Evolutionary conservation across 2,113 vertebrate genomes (phyloP), one percentile per base, ranked within the genome.

Genomic region (Gobio gobio): DNA sequence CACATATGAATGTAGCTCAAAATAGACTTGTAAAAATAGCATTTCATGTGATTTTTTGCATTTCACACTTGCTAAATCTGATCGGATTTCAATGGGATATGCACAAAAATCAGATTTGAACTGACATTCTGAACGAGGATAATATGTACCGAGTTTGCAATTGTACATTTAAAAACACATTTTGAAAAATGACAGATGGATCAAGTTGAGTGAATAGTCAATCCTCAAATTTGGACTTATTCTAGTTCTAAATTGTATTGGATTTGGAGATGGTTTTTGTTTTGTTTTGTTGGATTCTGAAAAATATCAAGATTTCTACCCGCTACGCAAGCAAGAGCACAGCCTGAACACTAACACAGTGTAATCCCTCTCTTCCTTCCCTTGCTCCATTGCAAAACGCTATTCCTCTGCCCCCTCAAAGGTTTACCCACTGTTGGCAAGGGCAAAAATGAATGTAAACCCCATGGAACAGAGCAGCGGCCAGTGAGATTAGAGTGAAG

Each of bases 401-500:
- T 26, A 36, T 47, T 54, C 12, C 26, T 63, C 86, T 63, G 26
- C 43, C n/a, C 66, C 70, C 61, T 66, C 68, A 66, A 70, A 58
- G 81, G 81, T 83, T 83, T 45, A 64, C 86, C 59, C 54, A 87
- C 82, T 43, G 61, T 45, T 73, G 77, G 64, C 82, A 79, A 85
- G 56, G 75, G 58, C 66, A 85, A 78, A 83, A 81, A 47, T 33
- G 49, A 83, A 79, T 47, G 82, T 66, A 56, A 63, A 78, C 56
- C 66, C 66, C 56, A 22, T 73, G 77, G 36, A 45, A 47, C n/a
- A 47, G 74, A 78, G 77, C 80, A 86, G 82, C 59, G 40, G 85
- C 51, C 68, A 70, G 82, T 66, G 77, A 87, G 88, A 89, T 89
- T 88, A 88, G 86, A 47, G 49, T 47, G 14, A 68, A 88, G 85